phyloP scores from a whole-genome alignment of 2,113 vertebrate genomes.

The Forbesichthys papilliferus region DNA sequence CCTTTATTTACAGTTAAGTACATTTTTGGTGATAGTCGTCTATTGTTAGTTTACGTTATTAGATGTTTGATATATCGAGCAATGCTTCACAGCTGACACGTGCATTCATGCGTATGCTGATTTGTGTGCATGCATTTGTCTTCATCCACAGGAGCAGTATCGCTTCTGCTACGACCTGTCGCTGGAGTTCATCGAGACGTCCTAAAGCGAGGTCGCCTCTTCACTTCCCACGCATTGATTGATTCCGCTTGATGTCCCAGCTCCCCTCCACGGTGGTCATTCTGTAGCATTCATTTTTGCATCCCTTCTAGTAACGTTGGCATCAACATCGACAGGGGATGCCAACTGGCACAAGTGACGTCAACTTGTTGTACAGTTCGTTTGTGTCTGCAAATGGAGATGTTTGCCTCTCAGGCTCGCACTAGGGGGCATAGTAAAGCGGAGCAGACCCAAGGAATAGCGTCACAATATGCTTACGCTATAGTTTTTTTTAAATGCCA shows the following conservation, averaged over 20 bases:
- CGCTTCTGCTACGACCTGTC: slow-evolving; percentile 98
- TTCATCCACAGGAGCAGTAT: slow-evolving; percentile 88
- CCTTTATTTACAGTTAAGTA: too few relatives aligned
- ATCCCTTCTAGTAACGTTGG: slow-evolving; percentile 16
- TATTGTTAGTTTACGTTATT: too few relatives aligned
- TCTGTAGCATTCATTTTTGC: slow-evolving; percentile 45
- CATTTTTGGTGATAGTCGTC: too few relatives aligned
- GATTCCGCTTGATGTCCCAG: slow-evolving; percentile 17
- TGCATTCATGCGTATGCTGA: not conserved
- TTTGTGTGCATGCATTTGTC: slow-evolving; percentile 9
- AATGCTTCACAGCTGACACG: too few relatives aligned
- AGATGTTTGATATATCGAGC: too few relatives aligned
- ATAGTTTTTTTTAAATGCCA: slow-evolving; percentile 64
- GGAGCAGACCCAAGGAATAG: slow-evolving; percentile 9
- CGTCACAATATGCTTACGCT: slow-evolving; percentile 50
- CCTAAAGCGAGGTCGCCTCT: slow-evolving; percentile 73
- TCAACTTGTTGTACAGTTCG: slow-evolving; percentile 15
- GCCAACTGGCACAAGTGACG: slow-evolving; percentile 13
- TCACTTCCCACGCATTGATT: slow-evolving; percentile 26
- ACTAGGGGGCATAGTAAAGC: slow-evolving; percentile 16
- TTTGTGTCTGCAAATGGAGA: slow-evolving; percentile 38
- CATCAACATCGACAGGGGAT: not conserved
- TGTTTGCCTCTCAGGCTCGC: slow-evolving; percentile 14
- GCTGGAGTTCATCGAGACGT: slow-evolving; percentile 94
- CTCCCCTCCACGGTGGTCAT: slow-evolving; percentile 31